A percentile compares a stretch with the other conserved stretches of the same genome.
These are phyloP conservation scores for Ispidina picta DNA, from an alignment of 2,797 vertebrate genomes.

Conservation along the genomic window DNA sequence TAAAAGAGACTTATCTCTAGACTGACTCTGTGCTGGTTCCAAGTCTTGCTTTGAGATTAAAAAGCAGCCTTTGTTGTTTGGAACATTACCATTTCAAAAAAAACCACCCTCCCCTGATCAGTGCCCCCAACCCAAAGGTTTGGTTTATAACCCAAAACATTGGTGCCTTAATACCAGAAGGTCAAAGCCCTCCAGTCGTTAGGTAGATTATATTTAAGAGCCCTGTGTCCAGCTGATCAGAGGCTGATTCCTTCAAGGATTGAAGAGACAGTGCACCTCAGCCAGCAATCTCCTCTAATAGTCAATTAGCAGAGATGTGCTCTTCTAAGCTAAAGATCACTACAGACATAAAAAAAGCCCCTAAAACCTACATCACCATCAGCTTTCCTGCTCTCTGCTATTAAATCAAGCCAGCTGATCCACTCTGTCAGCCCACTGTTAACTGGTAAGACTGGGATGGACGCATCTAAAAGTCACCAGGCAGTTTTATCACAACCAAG, in stretches of 20 bases:
- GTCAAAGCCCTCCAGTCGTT: constrained; percentile 14
- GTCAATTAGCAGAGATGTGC: constrained; percentile 32
- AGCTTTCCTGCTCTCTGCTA: neutral
- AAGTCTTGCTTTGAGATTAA: constrained; percentile 5
- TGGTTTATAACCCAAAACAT: constrained; percentile 17
- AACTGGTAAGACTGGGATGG: neutral
- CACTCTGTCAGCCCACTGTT: neutral
- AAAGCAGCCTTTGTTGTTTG: constrained; percentile 49
- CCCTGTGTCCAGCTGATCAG: constrained; percentile 20
- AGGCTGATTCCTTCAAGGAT: constrained; percentile 39
- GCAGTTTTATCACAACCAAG: neutral
- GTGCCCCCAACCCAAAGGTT: neutral
- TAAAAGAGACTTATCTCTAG: constrained; percentile 18
- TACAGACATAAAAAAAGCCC: neutral
- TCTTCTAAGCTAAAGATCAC: constrained; percentile 23
- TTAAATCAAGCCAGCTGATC: neutral
- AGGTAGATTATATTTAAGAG: constrained; percentile 44
- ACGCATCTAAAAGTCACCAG: neutral
- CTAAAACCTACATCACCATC: neutral
- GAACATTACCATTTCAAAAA: constrained; percentile 18
- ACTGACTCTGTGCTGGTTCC: constrained; percentile 9
- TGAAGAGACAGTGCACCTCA: neutral
- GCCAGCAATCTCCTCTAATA: constrained; percentile 14
- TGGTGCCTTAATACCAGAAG: neutral
- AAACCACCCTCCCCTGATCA: neutral